Evolutionary conservation across 2,113 vertebrate species (phyloP), one percentile per base, ranked within the genome.

Genomic region (Gnathonemus longibarbis): DNA sequence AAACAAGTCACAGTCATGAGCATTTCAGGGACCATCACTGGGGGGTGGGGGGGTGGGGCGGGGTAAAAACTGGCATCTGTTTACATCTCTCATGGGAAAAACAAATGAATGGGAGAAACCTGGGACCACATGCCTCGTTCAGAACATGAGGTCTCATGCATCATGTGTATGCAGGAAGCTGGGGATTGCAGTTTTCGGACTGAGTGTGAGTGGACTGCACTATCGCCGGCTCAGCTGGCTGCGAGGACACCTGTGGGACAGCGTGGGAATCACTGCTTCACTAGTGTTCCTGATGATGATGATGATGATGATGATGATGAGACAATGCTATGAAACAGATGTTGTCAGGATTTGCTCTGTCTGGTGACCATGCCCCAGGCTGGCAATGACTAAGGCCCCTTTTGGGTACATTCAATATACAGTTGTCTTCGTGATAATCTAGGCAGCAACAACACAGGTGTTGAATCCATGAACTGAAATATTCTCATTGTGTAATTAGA

Each of bases 341-440:
- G n/a, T 84, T 48, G 46, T 49, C 42, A 85, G 42, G 84, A 48
- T 46, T 49, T 85, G 84, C 45, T 49, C 42, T 50, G 84, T 85
- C 9, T 48, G 42, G 17, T 48, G 42, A 45, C 17, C 46, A 48
- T 85, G 11, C 42, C 42, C 21, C 46, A 85, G 39, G 24, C 84
- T 48, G 9, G 9, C 42, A n/a, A 13, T 85, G 21, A 85, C 84
- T n/a, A 49, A 48, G 48, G 84, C 24, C 24, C 84, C 11, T 48
- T 56, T 50, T 86, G 48, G 84, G 48, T 50, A 8, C 48, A 50
- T 86, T 10, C 84, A 85, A 4, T 24, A 24, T 84, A 48, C 9
- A 49, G 46, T 49, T 85, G 84, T 85, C 84, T 50, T n/a, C 42
- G 11, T 86, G 39, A 86, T 86, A 80, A 86, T 86, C 24, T 86